Base-by-base conservation (phyloP, 1,140 invertebrate species). In the Globodera ellingtonae region DNA sequence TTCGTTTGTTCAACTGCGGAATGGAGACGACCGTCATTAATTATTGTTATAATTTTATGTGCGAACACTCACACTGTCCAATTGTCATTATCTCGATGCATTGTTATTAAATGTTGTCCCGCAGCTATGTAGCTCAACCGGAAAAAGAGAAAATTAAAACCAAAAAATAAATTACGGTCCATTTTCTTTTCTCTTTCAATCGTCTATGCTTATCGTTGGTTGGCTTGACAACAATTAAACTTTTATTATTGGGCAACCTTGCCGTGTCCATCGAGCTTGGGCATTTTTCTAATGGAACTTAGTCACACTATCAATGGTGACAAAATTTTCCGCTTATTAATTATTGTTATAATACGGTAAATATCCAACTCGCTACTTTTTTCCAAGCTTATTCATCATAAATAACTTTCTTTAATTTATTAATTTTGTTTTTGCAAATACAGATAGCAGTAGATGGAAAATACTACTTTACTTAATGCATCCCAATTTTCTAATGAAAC, bases 401-500 rank as follows among this genome's bases (percentile, higher is more conserved):
- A 24, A 24, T 24, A 24, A 24, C 24, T 24, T 24, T 24, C 24
- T 24, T 24, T 24, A 24, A n/a, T n/a, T 50, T 81, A 35, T 82
- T 5, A 35, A 35, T 18, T 67, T 50, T 50, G 79, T 21, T 15
- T 80, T 46, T n/a, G 8, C 18, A 48, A 46, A 77, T 24, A 56
- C 50, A 52, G 10, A 6, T 13, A n/a, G 18, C n/a, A 50, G 46
- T 24, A 6, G 6, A 48, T 81, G 47, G 59, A 70, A 46, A 21
- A 24, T 66, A 24, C 46, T 21, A 62, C 24, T n/a, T 83, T 70
- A 24, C 52, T 62, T 46, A 52, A 62, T 74, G 47, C 92, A 75
- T 90, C 94, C 48, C 18, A 18, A 18, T 62, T 15, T 18, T 18
- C 10, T 18, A 62, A 62, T 62, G 56, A 62, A 62, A 62, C 56